phyloP scores from a whole-genome alignment of 2,888 invertebrate species.

The Allolobophora icterica region DNA sequence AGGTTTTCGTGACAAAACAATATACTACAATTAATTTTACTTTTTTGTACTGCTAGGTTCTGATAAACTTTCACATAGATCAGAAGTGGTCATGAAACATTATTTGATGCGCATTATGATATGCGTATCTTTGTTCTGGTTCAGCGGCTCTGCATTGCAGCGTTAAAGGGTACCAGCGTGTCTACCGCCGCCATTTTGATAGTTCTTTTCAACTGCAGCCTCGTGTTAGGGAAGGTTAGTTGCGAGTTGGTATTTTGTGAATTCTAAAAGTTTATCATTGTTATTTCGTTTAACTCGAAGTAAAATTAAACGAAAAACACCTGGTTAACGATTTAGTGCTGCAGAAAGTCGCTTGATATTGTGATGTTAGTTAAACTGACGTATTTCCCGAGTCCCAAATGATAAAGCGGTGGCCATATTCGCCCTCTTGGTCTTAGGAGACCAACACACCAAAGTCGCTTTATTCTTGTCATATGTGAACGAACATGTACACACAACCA shows the following conservation, averaged over 20 bases:
- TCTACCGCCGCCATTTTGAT: background rate
- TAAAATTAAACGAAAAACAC: constrained; percentile 8
- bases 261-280: background rate
- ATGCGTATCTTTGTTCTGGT: background rate
- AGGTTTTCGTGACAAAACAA: too few species aligned
- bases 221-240: background rate
- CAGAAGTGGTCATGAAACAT: too few species aligned
- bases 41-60: too few species aligned
- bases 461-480: too few species aligned
- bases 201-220: background rate
- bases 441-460: background rate
- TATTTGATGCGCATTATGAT: too few species aligned
- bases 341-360: constrained; percentile 17
- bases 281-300: background rate
- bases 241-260: background rate
- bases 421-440: background rate
- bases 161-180: constrained; percentile 9
- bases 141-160: background rate
- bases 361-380: background rate
- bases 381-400: background rate
- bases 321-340: background rate
- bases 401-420: background rate
- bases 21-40: too few species aligned
- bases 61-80: too few species aligned
- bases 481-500: too few species aligned